Base-by-base conservation (phyloP, 2,797 vertebrate species). In the Caiman crocodilus region DNA sequence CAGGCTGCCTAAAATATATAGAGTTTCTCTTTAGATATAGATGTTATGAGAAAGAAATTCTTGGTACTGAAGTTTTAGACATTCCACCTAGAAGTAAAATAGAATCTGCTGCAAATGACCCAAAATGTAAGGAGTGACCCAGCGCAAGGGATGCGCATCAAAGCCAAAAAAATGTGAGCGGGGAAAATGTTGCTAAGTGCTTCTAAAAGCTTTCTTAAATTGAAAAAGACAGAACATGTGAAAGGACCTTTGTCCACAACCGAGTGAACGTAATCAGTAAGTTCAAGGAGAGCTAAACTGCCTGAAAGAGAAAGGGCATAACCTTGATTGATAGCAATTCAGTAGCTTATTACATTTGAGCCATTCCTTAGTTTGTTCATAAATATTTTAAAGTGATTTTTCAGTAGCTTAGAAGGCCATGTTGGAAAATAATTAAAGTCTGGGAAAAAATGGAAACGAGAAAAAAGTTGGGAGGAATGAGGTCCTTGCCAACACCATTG, bases 351-450 rank as follows among this genome's bases (percentile, higher is more conserved):
- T 30, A 82, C 57, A 25, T 42, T 32, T 0, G 0, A 90, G 67
- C n/a, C 3, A 0, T 30, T 92, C 50, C 30, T 21, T 5, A 1
- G 1, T 14, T 63, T 75, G 14, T 80, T 63, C 79, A 79, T 10
- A 84, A 93, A 28, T 25, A 79, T 23, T 71, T 17, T 18, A 28
- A 89, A 94, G 73, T 32, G 64, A 84, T 92, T 86, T 74, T 83
- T 83, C 35, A 91, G 14, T 64, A 83, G 50, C 17, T 50, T 76
- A 83, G 42, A 86, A 87, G 21, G 21, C 56, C 81, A 85, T 73
- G 18, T 20, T 89, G 78, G 74, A 92, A 93, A 95, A 87, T 55
- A 59, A 91, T 82, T 88, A 67, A 55, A 35, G n/a, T 42, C 75
- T 58, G 59, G 82, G 58, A n/a, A 56, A 77, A 82, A 93, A 76